phyloP scores from a whole-genome alignment of 2,888 invertebrate species.

The Tenthredo livida region DNA sequence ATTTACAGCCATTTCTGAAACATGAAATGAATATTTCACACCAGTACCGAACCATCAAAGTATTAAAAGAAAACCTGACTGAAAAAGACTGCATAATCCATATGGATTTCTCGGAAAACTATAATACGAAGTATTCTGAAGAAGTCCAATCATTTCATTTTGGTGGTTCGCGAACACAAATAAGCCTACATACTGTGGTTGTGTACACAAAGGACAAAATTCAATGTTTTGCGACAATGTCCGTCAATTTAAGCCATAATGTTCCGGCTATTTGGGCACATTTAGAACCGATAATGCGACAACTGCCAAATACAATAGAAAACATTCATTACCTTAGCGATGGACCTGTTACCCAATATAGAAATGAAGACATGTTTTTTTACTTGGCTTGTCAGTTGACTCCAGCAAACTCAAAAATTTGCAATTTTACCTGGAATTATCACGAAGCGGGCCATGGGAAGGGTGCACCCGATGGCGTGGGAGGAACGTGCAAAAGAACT shows the following conservation, averaged over 20 bases:
- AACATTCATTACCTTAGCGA: constrained; percentile 70
- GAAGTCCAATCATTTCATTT: constrained; percentile 59
- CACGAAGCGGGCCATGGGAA: constrained; percentile 69
- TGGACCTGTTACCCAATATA: constrained; percentile 70
- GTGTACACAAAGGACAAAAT: constrained; percentile 44
- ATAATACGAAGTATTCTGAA: constrained; percentile 43
- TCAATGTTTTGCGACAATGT: constrained; percentile 60
- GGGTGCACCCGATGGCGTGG: constrained; percentile 70
- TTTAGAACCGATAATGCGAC: constrained; percentile 63
- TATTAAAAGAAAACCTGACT: not conserved
- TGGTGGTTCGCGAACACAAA: constrained; percentile 57
- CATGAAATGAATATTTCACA: constrained; percentile 53
- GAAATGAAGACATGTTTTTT: constrained; percentile 69
- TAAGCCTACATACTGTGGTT: constrained; percentile 58
- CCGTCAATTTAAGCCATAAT: constrained; percentile 66
- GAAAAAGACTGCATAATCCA: not conserved
- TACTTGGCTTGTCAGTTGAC: constrained; percentile 64
- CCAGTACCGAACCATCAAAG: not conserved
- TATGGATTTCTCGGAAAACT: constrained; percentile 56
- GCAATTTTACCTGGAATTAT: constrained; percentile 66
- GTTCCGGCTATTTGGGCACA: constrained; percentile 67
- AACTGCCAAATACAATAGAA: constrained; percentile 62
- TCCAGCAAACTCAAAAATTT: constrained; percentile 62
- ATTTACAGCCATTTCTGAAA: constrained; percentile 52
- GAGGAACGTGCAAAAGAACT: constrained; percentile 70